Evolutionary conservation across 2,113 vertebrate genomes (phyloP).

Genomic region (Chauna torquata): DNA sequence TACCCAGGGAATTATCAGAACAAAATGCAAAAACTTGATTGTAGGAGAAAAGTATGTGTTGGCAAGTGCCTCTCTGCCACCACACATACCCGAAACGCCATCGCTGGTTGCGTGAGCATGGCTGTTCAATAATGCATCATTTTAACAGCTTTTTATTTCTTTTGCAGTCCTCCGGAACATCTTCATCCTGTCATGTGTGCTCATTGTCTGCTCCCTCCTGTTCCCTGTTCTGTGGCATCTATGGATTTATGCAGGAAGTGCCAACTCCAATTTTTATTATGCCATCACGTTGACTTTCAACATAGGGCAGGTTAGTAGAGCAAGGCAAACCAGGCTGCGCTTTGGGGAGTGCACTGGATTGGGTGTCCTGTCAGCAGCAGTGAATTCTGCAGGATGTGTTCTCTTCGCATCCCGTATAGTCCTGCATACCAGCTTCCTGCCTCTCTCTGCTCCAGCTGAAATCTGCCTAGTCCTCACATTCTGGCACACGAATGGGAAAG

Average conservation of each 20-base stretch:
- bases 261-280: slow-evolving; percentile 99
- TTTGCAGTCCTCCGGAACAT: slow-evolving; percentile 91
- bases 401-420: neutral
- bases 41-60: neutral
- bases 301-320: slow-evolving; percentile 88
- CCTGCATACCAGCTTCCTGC: neutral
- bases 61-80: neutral
- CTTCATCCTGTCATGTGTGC: slow-evolving; percentile 91
- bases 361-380: neutral
- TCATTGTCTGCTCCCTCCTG: slow-evolving; percentile 91
- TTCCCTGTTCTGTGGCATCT: slow-evolving; percentile 98
- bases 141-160: slow-evolving; percentile 21
- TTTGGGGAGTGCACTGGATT: neutral
- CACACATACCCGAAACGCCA: neutral
- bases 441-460: neutral
- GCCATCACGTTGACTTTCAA: slow-evolving; percentile 97
- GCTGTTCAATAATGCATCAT: neutral
- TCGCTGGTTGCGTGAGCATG: neutral
- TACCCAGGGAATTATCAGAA: neutral
- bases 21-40: neutral
- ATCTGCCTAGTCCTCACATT: neutral
- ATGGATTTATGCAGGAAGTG: slow-evolving; percentile 98
- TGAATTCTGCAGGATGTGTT: neutral
- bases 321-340: neutral
- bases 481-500: neutral